Evolutionary conservation across 2,888 invertebrate genomes (phyloP).

Genomic region (Drosophila siamana): DNA sequence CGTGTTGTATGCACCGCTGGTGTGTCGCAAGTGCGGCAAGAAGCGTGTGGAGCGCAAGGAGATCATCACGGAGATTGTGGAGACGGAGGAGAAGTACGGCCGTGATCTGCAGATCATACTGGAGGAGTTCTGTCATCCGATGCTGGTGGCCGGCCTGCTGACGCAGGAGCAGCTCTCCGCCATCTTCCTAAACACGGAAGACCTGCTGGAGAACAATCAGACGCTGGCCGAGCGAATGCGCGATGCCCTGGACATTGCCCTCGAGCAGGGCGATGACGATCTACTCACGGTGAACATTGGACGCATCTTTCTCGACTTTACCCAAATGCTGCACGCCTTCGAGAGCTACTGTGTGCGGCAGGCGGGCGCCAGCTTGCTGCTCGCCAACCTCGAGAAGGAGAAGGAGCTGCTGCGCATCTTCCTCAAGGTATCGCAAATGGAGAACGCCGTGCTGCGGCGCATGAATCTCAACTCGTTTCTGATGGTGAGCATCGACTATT

Average conservation of each 20-base stretch:
- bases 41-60: constrained; percentile 96
- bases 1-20: constrained; percentile 90
- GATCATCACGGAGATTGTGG: constrained; percentile 97
- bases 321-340: constrained; percentile 97
- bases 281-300: constrained; percentile 95
- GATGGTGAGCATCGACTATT: constrained; percentile 89
- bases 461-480: constrained; percentile 99
- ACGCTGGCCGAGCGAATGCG: constrained; percentile 94
- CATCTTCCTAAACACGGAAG: constrained; percentile 97
- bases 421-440: constrained; percentile 98
- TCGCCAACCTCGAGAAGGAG: constrained; percentile 97
- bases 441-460: constrained; percentile 95
- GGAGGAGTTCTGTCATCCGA: constrained; percentile 96
- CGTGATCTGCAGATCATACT: constrained; percentile 96
- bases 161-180: constrained; percentile 96
- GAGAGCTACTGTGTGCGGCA: constrained; percentile 98
- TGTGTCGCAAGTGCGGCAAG: constrained; percentile 95
- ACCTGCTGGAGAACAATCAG: constrained; percentile 94
- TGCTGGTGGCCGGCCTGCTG: constrained; percentile 95
- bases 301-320: constrained; percentile 94
- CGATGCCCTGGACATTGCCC: constrained; percentile 93
- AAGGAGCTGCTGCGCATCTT: constrained; percentile 97
- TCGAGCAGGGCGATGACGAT: constrained; percentile 93
- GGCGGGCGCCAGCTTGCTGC: constrained; percentile 93
- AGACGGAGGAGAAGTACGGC: constrained; percentile 98